phyloP scores from a whole-genome alignment of 2,113 vertebrate species.

The Triplophysa siluroides region DNA sequence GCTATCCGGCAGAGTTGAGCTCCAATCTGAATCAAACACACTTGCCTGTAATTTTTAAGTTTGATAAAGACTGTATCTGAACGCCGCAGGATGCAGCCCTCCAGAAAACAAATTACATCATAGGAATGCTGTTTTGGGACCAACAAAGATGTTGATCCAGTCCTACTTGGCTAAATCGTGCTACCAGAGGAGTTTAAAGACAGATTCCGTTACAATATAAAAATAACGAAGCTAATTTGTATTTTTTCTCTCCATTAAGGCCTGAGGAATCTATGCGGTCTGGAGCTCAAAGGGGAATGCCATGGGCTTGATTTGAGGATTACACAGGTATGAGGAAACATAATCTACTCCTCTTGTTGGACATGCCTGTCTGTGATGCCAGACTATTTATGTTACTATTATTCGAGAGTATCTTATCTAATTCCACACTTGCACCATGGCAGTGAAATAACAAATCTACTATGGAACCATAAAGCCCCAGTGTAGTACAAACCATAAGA shows the following conservation, averaged over 20 bases:
- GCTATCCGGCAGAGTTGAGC: no score
- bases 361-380: conserved; percentile 32
- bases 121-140: not conserved
- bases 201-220: not conserved
- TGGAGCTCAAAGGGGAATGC: conserved; percentile 43
- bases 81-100: no score
- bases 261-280: conserved; percentile 3
- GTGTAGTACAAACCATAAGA: conserved; percentile 29
- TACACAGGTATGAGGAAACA: conserved; percentile 56
- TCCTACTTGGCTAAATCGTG: not conserved
- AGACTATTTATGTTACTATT: conserved; percentile 47
- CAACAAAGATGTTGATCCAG: not conserved
- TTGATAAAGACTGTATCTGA: no score
- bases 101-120: not conserved
- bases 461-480: conserved; percentile 11
- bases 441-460: conserved; percentile 21
- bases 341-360: conserved; percentile 47
- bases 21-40: no score
- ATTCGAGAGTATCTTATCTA: conserved; percentile 39
- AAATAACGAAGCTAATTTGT: not conserved
- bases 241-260: not conserved
- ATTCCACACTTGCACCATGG: conserved; percentile 34
- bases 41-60: no score
- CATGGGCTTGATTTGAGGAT: conserved; percentile 58
- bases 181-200: not conserved